Evolutionary conservation across 2,797 vertebrate species (phyloP), one percentile per base, ranked within the genome.

Genomic region (Chromobotia macracanthus): DNA sequence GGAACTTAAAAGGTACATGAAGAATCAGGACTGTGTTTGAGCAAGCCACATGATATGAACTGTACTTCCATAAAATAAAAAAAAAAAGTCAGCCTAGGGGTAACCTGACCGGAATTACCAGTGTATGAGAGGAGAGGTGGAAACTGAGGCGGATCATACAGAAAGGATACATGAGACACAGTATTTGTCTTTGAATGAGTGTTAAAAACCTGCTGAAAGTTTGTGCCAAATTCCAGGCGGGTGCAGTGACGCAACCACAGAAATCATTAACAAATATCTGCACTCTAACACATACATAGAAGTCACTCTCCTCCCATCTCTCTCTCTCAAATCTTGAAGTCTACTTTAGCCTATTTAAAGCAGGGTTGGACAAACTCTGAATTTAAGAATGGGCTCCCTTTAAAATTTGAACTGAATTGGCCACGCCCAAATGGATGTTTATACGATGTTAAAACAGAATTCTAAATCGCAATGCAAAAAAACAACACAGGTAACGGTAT

Each of bases 71-170:
- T 9, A 56, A 76, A 35, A 65, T 41, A 25, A 41, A 0, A 9
- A 10, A 72, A 35, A 61, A 28, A 18, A 35, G 5, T 25, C 19
- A 69, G 19, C 60, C 65, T 55, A 51, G 21, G 55, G 28, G 64
- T 21, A 65, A 75, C 58, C 68, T 53, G 72, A 81, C 75, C 46
- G 21, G 75, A 72, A 73, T 81, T 66, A 79, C 68, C 51, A 46
- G 64, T 79, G 71, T 80, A 66, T 61, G 1, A 31, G 50, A 21
- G 46, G 19, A 56, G 50, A 56, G 12, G 38, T 66, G 51, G 55
- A 60, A 65, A 58, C 18, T 10, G 35, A 23, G 68, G 69, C 51
- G 76, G 68, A 79, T 71, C 68, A 63, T 18, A 71, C 35, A 66
- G 61, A 56, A 66, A 65, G 63, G 69, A 79, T 65, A 73, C 41